A percentile compares a stretch with the other conserved stretches of the same genome.
Evolutionary conservation across 64 coral and sea anemone genomes (phyloP).

Genomic region (Montipora efflorescens): DNA sequence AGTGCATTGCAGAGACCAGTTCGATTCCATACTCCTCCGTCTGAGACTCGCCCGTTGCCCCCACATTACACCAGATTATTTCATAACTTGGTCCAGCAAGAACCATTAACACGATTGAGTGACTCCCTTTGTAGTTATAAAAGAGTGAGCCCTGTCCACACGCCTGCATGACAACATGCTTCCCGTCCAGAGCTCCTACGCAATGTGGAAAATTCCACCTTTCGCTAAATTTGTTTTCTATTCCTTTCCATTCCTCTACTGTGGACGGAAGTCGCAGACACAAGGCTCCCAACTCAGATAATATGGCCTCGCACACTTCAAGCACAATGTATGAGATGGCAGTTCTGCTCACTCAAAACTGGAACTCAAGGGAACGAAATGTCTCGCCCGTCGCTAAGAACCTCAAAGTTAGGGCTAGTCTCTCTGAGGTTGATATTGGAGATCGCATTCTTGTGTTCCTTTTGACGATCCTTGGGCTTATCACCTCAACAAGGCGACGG

Average conservation of each 20-base stretch:
- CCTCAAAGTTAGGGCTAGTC: slow-evolving; percentile 2
- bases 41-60: slow-evolving; percentile 46
- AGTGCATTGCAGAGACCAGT: slow-evolving; percentile 17
- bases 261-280: slow-evolving; percentile 45
- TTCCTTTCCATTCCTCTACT: slow-evolving; percentile 21
- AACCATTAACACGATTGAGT: slow-evolving; percentile 22
- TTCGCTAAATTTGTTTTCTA: slow-evolving; percentile 12
- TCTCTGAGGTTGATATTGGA: slow-evolving; percentile 5
- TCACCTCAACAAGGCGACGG: neutral
- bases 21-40: slow-evolving; percentile 58
- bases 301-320: slow-evolving; percentile 35
- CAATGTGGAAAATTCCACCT: slow-evolving; percentile 52
- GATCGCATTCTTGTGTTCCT: slow-evolving; percentile 27
- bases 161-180: slow-evolving; percentile 37
- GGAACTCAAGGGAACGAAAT: slow-evolving; percentile 21
- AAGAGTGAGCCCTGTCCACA: slow-evolving; percentile 18
- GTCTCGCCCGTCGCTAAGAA: slow-evolving; percentile 16
- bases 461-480: slow-evolving; percentile 8
- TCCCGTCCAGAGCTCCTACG: slow-evolving; percentile 46
- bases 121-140: slow-evolving; percentile 61
- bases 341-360: slow-evolving; percentile 35
- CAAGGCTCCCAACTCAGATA: slow-evolving; percentile 20
- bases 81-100: slow-evolving; percentile 49
- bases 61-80: slow-evolving; percentile 48
- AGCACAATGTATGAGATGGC: slow-evolving; percentile 1